Base-by-base conservation (phyloP, 2,888 invertebrate species). In the Agriopis marginaria region DNA sequence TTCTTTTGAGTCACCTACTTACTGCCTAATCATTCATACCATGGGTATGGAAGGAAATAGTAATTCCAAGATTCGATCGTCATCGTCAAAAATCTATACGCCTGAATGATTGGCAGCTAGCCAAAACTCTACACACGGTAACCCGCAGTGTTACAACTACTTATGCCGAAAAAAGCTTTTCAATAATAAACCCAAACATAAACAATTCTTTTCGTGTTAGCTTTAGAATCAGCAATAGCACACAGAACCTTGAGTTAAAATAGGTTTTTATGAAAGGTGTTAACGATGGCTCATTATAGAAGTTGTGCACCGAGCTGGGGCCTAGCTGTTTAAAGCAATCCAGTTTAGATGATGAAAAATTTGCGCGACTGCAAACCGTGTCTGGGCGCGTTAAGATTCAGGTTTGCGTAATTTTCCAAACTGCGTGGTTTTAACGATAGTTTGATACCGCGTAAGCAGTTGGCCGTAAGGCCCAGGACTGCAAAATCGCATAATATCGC, bases 111-210 rank as follows among this genome's bases (percentile, higher is more conserved):
- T 89, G 88, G 88, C 78, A 60, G 17, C n/a, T 14, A 47, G 82
- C 88, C 89, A 89, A 82, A 59, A 78, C 66, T 72, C 78, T 74
- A 77, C 78, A 79, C 72, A 73, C 51, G 40, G n/a, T 66, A 68
- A 53, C 51, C 54, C 47, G 58, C 17, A 45, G 42, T 54, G 5
- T 23, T 40, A 60, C 10, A 51, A 51, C 62, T 53, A 53, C 51
- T 53, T 62, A 62, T 44, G 44, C 62, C 3, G 23, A 44, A 53
- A 51, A 32, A 14, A 58, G 58, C 53, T 44, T 42, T 53, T 45
- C 62, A 32, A 14, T 50, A 45, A 17, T 17, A 42, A 14, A 14
- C 5, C 40, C 40, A 55, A 42, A 55, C 42, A 56, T 56, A 42
- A 44, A 56, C 56, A 56, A 42, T 6, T 14, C 55, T 14, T 11